Evolutionary conservation across 2,113 vertebrate genomes (phyloP), one percentile per base, ranked within the genome.

Genomic region (Zeus faber): DNA sequence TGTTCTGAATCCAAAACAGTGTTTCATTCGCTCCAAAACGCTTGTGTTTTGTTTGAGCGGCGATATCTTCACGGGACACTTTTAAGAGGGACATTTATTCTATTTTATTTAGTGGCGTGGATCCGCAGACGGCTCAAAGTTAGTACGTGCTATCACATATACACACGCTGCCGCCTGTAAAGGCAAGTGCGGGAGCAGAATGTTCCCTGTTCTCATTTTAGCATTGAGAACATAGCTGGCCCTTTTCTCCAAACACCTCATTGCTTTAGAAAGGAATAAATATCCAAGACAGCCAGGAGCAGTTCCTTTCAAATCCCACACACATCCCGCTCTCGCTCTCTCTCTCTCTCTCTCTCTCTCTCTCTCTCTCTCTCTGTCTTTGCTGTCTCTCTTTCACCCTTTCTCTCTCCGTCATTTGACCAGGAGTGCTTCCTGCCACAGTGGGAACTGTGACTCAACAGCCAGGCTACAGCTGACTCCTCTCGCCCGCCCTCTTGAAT

Each of bases 381-480:
- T n/a, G n/a, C 57, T 20, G 25, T 68, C 65, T 67, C 45, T 20
- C 46, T 58, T 56, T 58, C 63, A 47, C 41, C 39, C 61, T 70
- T 58, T 52, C 56, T 45, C 33, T 37, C 33, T 37, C 71, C 73
- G 85, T 82, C 85, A 80, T 89, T 84, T 86, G 84, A 88, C 87
- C 86, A 84, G 76, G 75, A 82, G 80, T 84, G 79, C 79, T 84
- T 85, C 81, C 80, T 86, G 85, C 81, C 86, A 89, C 87, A 58
- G 79, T 86, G 78, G 83, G 46, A 83, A 76, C 75, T 83, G 81
- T 88, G 87, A 88, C 84, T 88, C 87, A 89, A 85, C 85, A 70
- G 78, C 79, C 77, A 76, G 82, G 70, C 78, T 82, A 82, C 73
- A 68, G 80, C 79, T 75, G 55, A 58, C 31, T 68, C 85, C 69